phyloP scores from a whole-genome alignment of 2,888 invertebrate genomes.

The Limenitis camilla region DNA sequence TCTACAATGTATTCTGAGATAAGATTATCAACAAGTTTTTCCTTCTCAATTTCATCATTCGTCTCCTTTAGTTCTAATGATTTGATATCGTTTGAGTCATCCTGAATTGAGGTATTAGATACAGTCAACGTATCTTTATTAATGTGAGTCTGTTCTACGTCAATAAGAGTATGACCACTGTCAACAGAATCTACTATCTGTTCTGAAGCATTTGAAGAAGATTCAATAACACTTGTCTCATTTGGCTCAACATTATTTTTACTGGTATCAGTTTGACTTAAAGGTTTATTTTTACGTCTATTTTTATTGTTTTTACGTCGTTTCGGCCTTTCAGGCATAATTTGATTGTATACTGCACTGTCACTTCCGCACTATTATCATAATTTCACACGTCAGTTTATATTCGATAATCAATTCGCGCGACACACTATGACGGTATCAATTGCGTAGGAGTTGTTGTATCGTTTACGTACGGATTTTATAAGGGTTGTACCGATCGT shows the following conservation, averaged over 20 bases:
- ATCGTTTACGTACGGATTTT: slow-evolving; percentile 32
- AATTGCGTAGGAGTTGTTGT: slow-evolving; percentile 54
- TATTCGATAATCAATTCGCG: slow-evolving; percentile 40
- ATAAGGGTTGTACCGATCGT: slow-evolving; percentile 42
- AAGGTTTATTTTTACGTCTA: slow-evolving; percentile 65
- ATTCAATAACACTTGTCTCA: slow-evolving; percentile 29
- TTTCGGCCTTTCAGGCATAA: slow-evolving; percentile 63
- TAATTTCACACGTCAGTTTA: slow-evolving; percentile 45
- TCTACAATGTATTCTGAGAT: slow-evolving; percentile 51
- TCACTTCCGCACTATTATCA: slow-evolving; percentile 53
- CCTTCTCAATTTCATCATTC: background rate
- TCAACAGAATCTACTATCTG: slow-evolving; percentile 1
- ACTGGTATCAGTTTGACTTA: slow-evolving; percentile 38
- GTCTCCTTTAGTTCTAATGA: background rate
- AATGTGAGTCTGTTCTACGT: too few species aligned
- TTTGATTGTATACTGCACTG: slow-evolving; percentile 30
- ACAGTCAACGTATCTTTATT: too few species aligned
- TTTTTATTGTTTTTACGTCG: slow-evolving; percentile 67
- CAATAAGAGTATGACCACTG: too few species aligned
- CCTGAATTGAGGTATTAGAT: background rate
- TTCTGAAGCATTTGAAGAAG: background rate
- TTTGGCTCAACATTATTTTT: slow-evolving; percentile 38
- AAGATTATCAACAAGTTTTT: slow-evolving; percentile 3
- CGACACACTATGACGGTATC: slow-evolving; percentile 47
- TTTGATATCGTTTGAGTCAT: background rate